Evolutionary conservation across 2,113 vertebrate genomes (phyloP).

Genomic region (Eolophus roseicapilla): DNA sequence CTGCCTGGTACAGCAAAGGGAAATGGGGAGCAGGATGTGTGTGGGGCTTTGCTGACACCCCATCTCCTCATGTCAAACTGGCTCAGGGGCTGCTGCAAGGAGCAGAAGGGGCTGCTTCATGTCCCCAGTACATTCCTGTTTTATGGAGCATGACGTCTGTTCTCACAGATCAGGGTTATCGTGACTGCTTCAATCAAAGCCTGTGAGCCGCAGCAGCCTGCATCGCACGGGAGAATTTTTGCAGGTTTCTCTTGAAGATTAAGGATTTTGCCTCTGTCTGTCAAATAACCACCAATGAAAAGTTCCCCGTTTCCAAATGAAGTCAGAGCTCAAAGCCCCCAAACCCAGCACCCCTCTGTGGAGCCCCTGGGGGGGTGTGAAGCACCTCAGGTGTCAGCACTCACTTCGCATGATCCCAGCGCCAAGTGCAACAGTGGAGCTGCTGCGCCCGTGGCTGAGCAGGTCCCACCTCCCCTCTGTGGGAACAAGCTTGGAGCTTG

Average conservation of each 20-base stretch:
- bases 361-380: not conserved
- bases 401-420: not conserved
- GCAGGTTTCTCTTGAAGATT: not conserved
- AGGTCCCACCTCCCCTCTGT: not conserved
- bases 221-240: not conserved
- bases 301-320: not conserved
- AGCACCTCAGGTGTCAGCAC: not conserved
- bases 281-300: not conserved
- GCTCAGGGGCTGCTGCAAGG: not conserved
- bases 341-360: not conserved
- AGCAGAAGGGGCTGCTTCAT: not conserved
- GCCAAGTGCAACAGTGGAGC: not conserved
- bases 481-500: not conserved
- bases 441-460: not conserved
- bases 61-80: not conserved
- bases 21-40: not conserved
- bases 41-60: not conserved
- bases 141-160: not conserved
- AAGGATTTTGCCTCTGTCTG: not conserved
- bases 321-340: not conserved
- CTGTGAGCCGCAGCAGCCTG: not conserved
- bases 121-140: not conserved
- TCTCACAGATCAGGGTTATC: not conserved
- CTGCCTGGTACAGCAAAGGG: accelerated
- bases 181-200: not conserved